Percentiles rank a stretch among this genome's conserved stretches.
These are phyloP conservation scores for Sander vitreus DNA, from an alignment of 2,113 vertebrate species.

Conservation along the genomic window DNA sequence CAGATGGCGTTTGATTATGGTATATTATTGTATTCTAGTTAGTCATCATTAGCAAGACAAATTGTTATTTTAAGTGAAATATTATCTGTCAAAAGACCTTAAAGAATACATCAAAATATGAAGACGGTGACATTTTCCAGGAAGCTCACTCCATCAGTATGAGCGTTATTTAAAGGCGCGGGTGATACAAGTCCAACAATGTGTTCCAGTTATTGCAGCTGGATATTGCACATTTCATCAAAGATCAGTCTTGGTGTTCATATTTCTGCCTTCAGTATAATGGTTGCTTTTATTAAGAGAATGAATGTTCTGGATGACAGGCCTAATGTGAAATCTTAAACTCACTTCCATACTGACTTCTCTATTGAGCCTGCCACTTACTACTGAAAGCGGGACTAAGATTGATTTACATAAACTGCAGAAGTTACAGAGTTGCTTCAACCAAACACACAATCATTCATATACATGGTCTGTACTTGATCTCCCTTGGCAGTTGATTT, in stretches of 20 bases:
- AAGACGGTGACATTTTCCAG: not conserved
- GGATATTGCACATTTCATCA: not conserved
- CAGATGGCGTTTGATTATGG: not conserved
- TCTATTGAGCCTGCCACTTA: not conserved
- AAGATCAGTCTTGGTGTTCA: constrained; percentile 2
- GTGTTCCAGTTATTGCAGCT: constrained; percentile 20
- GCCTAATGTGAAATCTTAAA: not conserved
- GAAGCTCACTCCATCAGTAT: not conserved
- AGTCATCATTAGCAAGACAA: not conserved
- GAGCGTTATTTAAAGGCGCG: constrained; percentile 6
- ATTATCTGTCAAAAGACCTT: not conserved
- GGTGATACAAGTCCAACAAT: not conserved
- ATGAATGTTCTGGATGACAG: not conserved
- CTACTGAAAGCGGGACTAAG: not conserved
- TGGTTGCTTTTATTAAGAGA: not conserved
- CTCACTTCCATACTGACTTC: not conserved
- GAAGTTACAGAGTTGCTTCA: not conserved
- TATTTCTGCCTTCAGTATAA: not conserved
- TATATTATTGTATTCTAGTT: not conserved
- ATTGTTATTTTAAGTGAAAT: not conserved
- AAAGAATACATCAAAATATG: not conserved
- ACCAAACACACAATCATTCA: not conserved
- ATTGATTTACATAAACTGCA: not conserved
- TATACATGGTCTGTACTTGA: not conserved
- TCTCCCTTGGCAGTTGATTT: not conserved